Evolutionary conservation across 2,113 vertebrate genomes (phyloP).

Genomic region (Formicarius rufipectus): DNA sequence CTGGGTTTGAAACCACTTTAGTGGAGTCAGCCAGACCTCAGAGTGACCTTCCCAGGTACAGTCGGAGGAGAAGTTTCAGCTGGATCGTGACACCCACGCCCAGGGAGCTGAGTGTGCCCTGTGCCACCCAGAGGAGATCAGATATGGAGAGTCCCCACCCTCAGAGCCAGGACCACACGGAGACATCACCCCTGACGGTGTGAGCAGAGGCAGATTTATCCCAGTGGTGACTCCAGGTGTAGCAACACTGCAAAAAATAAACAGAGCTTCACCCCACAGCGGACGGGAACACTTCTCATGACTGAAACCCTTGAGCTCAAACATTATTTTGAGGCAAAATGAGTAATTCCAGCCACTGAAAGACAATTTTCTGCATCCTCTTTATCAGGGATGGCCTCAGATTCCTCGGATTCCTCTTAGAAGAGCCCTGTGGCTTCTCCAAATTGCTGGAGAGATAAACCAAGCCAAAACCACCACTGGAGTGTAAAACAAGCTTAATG

Average conservation of each 20-base stretch:
- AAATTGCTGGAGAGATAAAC: conserved; percentile 20
- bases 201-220: not conserved
- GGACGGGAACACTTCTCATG: not conserved
- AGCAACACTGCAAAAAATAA: not conserved
- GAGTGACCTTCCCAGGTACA: not conserved
- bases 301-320: not conserved
- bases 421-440: not conserved
- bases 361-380: not conserved
- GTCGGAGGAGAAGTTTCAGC: not conserved
- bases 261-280: not conserved
- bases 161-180: not conserved
- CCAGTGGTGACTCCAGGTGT: not conserved
- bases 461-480: not conserved
- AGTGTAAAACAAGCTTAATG: conserved; percentile 13
- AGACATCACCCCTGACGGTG: not conserved
- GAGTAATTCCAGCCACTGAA: not conserved
- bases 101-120: not conserved
- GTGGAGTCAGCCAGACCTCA: not conserved
- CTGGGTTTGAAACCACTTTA: not conserved
- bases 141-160: not conserved
- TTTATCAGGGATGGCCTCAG: not conserved
- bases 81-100: rapidly evolving
- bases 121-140: not conserved
- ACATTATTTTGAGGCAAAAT: not conserved
- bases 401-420: conserved; percentile 1